Conservation (phyloP, 2,797 vertebrate species). For the Myripristis jacobus region DNA sequence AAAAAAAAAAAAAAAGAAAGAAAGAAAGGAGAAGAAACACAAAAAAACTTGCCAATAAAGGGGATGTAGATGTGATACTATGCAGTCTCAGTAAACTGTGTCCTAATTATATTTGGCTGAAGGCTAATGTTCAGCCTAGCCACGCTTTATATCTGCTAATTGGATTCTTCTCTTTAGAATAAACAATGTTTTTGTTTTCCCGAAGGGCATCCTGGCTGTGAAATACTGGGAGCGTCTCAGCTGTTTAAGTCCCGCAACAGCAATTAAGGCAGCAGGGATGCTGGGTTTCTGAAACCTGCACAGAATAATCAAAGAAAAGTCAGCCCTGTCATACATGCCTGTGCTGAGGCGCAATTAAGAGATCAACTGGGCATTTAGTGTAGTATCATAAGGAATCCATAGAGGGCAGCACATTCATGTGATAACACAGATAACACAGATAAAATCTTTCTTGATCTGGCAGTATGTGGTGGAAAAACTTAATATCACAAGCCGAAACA, state of each 20-base stretch:
- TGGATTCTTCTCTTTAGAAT: constrained; percentile 73
- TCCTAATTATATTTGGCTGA: constrained; percentile 68
- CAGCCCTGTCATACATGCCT: constrained; percentile 10
- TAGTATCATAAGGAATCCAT: constrained; percentile 32
- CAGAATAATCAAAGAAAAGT: constrained; percentile 40
- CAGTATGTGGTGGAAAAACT: background rate
- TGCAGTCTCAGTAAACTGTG: constrained; percentile 60
- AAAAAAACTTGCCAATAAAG: constrained; percentile 58
- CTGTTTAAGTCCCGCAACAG: constrained; percentile 9
- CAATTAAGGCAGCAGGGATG: constrained; percentile 27
- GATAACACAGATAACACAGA: constrained; percentile 13
- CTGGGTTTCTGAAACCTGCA: constrained; percentile 26
- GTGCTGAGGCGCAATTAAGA: constrained; percentile 32
- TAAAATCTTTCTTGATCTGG: constrained; percentile 6
- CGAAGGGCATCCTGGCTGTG: constrained; percentile 35
- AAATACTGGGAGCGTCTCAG: constrained; percentile 28
- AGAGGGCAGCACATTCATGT: constrained; percentile 72
- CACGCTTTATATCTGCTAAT: constrained; percentile 69
- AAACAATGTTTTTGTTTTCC: constrained; percentile 53
- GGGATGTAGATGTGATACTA: constrained; percentile 45
- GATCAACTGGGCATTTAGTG: constrained; percentile 39
- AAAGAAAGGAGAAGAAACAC: constrained; percentile 24
- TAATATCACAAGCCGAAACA: background rate
- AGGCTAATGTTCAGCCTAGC: constrained; percentile 53
- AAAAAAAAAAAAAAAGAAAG: constrained; percentile 26